phyloP scores from a whole-genome alignment of 2,113 vertebrate genomes.

The Bos javanicus region DNA sequence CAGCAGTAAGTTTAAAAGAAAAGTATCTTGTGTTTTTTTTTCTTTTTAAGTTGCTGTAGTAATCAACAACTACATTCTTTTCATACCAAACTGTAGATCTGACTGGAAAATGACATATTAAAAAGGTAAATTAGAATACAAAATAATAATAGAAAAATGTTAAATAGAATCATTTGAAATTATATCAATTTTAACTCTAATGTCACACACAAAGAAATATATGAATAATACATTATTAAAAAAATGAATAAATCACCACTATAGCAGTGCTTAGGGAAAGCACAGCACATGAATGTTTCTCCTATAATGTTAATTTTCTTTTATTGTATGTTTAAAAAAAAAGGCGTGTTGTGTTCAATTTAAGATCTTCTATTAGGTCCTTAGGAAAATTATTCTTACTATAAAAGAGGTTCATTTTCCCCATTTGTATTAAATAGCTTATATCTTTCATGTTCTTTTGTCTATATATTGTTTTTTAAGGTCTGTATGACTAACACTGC shows the following conservation, averaged over 20 bases:
- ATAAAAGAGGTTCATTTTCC: neutral
- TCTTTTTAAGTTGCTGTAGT: neutral
- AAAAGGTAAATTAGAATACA: neutral
- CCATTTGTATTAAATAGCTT: neutral
- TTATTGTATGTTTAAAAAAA: neutral
- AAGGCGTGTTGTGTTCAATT: neutral
- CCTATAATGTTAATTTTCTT: neutral
- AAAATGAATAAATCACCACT: neutral
- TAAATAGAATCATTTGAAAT: neutral
- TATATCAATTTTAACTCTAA: neutral
- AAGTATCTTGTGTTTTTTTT: neutral
- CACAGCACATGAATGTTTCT: neutral
- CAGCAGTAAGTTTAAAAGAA: constrained; percentile 35
- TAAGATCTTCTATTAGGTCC: neutral
- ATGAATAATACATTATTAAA: neutral
- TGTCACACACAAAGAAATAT: neutral
- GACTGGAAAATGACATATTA: neutral
- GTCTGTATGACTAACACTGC: neutral
- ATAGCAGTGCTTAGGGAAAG: neutral
- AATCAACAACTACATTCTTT: neutral
- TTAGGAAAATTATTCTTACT: neutral
- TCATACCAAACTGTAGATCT: constrained; percentile 10
- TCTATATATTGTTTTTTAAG: neutral
- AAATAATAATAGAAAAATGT: neutral
- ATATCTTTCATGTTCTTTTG: neutral